A percentile compares a stretch with the other conserved stretches of the same genome.
phyloP scores from a whole-genome alignment of 2,888 invertebrate genomes.

The Erynnis tages region DNA sequence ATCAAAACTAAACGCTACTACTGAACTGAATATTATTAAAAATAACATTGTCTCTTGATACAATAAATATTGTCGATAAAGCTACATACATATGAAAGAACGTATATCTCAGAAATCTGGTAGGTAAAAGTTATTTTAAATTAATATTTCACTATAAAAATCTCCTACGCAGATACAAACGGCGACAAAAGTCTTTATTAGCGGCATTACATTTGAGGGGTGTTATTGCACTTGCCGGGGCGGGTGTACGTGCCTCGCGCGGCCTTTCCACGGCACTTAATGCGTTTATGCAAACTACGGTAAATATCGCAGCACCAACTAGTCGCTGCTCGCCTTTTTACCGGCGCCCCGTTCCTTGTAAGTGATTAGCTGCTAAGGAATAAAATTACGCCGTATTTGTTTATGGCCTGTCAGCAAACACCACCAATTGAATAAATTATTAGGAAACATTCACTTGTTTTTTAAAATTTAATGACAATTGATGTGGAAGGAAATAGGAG shows the following conservation, averaged over 20 bases:
- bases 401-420: conserved; percentile 4
- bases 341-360: conserved; percentile 19
- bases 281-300: conserved; percentile 65
- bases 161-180: conserved; percentile 6
- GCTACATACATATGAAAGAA: too few relatives aligned
- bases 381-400: conserved; percentile 26
- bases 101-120: too few relatives aligned
- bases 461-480: too few relatives aligned
- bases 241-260: conserved; percentile 55
- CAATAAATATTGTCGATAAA: too few relatives aligned
- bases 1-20: too few relatives aligned
- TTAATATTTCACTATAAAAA: too few relatives aligned
- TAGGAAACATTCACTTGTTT: too few relatives aligned
- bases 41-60: too few relatives aligned
- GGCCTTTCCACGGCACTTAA: conserved; percentile 47
- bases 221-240: conserved; percentile 50
- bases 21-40: too few relatives aligned
- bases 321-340: conserved; percentile 44
- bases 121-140: too few relatives aligned
- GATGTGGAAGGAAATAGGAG: too few relatives aligned
- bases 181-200: conserved; percentile 42
- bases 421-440: neutral
- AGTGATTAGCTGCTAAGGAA: conserved; percentile 24
- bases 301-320: conserved; percentile 52
- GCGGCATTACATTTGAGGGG: conserved; percentile 43